Evolutionary conservation across 2,113 vertebrate genomes (phyloP), one percentile per base, ranked within the genome.

Genomic region (Columbina picui): DNA sequence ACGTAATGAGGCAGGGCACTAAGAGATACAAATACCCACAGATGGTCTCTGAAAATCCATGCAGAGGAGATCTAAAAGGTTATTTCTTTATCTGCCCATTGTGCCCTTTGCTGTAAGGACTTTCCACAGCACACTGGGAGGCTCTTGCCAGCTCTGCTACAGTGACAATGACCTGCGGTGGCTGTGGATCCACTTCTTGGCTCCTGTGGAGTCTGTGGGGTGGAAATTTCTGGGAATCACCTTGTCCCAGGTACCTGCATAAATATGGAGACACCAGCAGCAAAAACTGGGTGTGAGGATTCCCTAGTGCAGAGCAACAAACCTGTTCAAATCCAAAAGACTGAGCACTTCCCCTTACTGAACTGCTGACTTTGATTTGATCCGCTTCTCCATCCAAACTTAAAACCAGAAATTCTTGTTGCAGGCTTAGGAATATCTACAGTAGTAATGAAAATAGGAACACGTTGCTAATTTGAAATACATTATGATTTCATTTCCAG

Each of bases 101-200:
- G 27, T 7, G 25, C 15, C 14, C 34, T 75, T 67, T 36, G 16
- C 30, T 52, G 6, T n/a, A 50, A 70, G n/a, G 32, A 27, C 25
- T 50, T 84, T 25, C 38, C 7, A 8, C 0, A 20, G 25, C 16
- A 74, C 13, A 17, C 45, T 21, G 19, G 30, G 43, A 83, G 53
- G 39, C 4, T 59, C 69, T 70, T 30, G 9, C 14, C 55, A 84
- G 43, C 20, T 84, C 55, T 81, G 23, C 13, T 29, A 0, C 1
- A 3, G 18, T 8, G 27, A 22, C 17, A 36, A 36, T 22, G n/a
- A 65, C 6, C 38, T 74, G 27, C 2, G 45, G 15, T 29, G 64
- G 14, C 39, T 0, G 0, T 25, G 53, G 36, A 79, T 17, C 3
- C 84, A n/a, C 1, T 52, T 8, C 27, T n/a, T 30, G 41, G 17